Evolutionary conservation across 2,888 invertebrate species (phyloP).

Genomic region (Heliconius erato): DNA sequence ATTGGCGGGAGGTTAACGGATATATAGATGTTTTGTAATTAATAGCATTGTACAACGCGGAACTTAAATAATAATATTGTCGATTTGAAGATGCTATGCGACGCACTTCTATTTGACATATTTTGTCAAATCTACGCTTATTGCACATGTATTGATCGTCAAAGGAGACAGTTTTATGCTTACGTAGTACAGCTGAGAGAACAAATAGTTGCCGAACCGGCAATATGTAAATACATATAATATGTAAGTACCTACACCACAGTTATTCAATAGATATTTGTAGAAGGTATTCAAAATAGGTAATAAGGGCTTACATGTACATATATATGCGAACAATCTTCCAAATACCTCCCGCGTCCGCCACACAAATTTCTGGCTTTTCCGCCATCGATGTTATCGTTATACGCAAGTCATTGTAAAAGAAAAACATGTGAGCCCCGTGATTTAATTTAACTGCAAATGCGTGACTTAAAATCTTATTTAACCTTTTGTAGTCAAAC

Average conservation of each 20-base stretch:
- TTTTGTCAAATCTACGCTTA: too few relatives aligned
- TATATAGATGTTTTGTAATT: too few relatives aligned
- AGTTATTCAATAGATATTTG: conserved; percentile 4
- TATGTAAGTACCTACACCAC: background rate
- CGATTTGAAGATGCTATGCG: too few relatives aligned
- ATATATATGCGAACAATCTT: background rate
- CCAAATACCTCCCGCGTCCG: background rate
- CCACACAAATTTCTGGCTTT: conserved; percentile 4
- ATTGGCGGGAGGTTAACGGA: too few relatives aligned
- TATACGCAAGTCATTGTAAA: background rate
- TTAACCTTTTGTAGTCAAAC: background rate
- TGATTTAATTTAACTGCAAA: background rate
- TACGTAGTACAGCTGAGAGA: too few relatives aligned
- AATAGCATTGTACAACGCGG: too few relatives aligned
- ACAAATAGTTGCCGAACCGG: too few relatives aligned
- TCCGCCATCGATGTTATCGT: background rate
- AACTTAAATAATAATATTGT: too few relatives aligned
- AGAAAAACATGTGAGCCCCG: background rate
- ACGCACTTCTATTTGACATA: too few relatives aligned
- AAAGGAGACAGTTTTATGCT: too few relatives aligned
- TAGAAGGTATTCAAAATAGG: background rate
- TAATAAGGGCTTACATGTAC: conserved; percentile 1
- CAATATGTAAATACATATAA: background rate
- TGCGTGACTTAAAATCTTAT: background rate
- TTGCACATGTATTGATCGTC: too few relatives aligned